A percentile compares a stretch with the other conserved stretches of the same genome.
These are phyloP conservation scores for Cyanoderma ruficeps DNA, from an alignment of 2,113 vertebrate genomes.

Conservation along the genomic window DNA sequence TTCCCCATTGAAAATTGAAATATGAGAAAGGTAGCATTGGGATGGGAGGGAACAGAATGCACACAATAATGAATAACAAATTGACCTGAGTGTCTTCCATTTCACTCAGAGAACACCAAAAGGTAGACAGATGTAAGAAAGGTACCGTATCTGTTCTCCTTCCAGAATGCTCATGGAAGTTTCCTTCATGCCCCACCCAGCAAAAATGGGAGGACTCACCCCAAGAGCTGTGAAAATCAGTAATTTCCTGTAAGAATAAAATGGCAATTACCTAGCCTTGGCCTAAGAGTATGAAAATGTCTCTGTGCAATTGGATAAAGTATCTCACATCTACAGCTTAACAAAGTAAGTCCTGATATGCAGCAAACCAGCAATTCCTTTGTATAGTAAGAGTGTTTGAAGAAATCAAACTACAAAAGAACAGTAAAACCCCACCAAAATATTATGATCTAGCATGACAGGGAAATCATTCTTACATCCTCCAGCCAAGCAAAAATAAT, in stretches of 20 bases:
- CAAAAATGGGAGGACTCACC: fast-evolving
- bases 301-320: not conserved
- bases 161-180: not conserved
- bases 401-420: not conserved
- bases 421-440: not conserved
- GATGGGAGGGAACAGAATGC: not conserved
- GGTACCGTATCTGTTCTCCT: not conserved
- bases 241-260: not conserved
- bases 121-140: not conserved
- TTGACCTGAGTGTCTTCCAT: not conserved
- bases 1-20: not conserved
- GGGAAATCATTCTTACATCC: not conserved
- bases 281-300: not conserved
- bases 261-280: not conserved
- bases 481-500: not conserved
- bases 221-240: not conserved
- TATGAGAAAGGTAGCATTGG: not conserved
- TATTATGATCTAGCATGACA: not conserved
- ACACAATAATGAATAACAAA: not conserved
- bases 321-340: not conserved
- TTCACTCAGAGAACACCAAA: not conserved
- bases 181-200: not conserved
- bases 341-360: not conserved
- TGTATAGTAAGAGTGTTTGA: not conserved
- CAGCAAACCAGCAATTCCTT: not conserved